Evolutionary conservation across 2,113 vertebrate genomes (phyloP), one percentile per base, ranked within the genome.

Genomic region (Calidris pygmaea): DNA sequence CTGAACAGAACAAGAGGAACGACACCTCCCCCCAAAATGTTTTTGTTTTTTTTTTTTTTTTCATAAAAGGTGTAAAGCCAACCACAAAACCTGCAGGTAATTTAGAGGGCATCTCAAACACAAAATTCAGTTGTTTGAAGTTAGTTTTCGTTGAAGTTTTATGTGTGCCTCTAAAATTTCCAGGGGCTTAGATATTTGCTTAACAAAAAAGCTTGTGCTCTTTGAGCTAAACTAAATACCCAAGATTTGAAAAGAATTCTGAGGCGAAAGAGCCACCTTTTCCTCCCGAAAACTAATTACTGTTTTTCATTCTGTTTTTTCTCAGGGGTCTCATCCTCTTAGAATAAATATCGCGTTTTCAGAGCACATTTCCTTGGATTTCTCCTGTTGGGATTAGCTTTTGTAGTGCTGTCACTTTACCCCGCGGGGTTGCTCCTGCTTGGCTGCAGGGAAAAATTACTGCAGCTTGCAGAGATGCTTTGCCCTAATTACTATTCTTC

Each of bases 201-300:
- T 94, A 94, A 70, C 85, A 90, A 94, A 96, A 93, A 91, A 81
- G 12, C 35, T 74, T 22, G 5, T 67, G 95, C 95, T 82, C 37
- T 96, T 94, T 96, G 83, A 94, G 50, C 85, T 92, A 85, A 75
- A 66, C 79, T 75, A 95, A 95, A 97, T 58, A 89, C 27, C 41
- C 27, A 29, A 24, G 58, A 66, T 91, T 71, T 89, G 79, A 90
- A 96, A 92, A 89, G 74, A 89, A 50, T 87, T 93, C 82, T 80
- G 53, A 30, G 45, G 56, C 1, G 1, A 84, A 84, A 81, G 65
- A 81, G 32, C 48, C 27, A 76, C 59, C 52, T 90, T 89, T 80
- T 87, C 1, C 27, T 94, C 50, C 93, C 11, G 19, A 80, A 89
- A 77, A 92, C 73, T 95, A 55, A 82, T 83, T 93, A 74, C 76